A percentile compares a stretch with the other conserved stretches of the same genome.
Evolutionary conservation across 2,797 vertebrate species (phyloP).

Genomic region (Poeciliopsis paucimaculata): DNA sequence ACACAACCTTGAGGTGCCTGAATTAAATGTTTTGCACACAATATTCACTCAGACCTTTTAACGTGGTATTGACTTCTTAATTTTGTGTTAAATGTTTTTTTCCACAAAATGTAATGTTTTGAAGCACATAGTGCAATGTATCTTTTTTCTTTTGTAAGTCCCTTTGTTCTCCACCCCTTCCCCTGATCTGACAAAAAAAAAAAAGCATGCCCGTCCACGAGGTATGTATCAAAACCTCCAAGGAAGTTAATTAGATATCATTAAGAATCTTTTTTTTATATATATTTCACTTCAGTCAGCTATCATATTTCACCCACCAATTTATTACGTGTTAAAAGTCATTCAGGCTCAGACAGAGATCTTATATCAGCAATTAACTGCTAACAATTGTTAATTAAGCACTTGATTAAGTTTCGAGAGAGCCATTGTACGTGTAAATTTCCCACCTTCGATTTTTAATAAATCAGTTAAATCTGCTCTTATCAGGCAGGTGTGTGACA

Average conservation of each 20-base stretch:
- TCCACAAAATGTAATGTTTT: neutral
- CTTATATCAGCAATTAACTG: slow-evolving; percentile 58
- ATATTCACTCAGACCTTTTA: neutral
- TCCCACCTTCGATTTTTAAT: slow-evolving; percentile 37
- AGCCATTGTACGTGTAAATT: slow-evolving; percentile 37
- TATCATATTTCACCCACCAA: slow-evolving; percentile 58
- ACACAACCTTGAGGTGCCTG: neutral
- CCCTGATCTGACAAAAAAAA: neutral
- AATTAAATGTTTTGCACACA: neutral
- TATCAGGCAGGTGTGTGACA: slow-evolving; percentile 68
- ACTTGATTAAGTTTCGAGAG: slow-evolving; percentile 62
- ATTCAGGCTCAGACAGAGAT: slow-evolving; percentile 46
- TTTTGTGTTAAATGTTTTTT: neutral
- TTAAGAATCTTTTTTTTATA: slow-evolving; percentile 55
- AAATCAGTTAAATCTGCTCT: slow-evolving; percentile 55
- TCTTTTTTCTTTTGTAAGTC: neutral
- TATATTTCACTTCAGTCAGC: slow-evolving; percentile 53
- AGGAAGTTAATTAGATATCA: slow-evolving; percentile 67
- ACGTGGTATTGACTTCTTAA: neutral
- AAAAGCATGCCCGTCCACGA: neutral
- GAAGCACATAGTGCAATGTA: neutral
- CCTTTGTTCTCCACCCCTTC: neutral
- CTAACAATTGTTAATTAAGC: slow-evolving; percentile 69
- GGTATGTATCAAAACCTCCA: slow-evolving; percentile 33
- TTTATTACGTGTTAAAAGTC: slow-evolving; percentile 61